Conservation (phyloP, 1,140 invertebrate species). For the Hylaeus anthracinus region DNA sequence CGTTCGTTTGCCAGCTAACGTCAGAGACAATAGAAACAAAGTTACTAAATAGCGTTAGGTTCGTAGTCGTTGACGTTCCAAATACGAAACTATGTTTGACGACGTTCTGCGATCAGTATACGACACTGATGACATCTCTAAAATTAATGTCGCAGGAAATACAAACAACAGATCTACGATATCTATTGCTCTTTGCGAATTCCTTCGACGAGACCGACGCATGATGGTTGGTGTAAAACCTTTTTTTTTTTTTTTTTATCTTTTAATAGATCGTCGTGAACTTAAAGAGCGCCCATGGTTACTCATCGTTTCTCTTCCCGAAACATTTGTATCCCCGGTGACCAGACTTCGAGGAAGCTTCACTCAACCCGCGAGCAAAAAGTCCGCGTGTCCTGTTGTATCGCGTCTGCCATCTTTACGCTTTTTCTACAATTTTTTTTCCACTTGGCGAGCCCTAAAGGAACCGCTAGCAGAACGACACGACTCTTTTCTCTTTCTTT, state of each 20-base stretch:
- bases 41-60: too few relatives aligned
- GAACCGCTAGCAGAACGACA: conserved; percentile 11
- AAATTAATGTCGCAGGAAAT: not conserved
- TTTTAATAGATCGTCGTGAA: not conserved
- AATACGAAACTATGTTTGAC: not conserved
- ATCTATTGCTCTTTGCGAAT: not conserved
- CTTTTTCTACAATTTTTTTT: not conserved
- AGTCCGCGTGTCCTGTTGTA: conserved; percentile 13
- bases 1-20: too few relatives aligned
- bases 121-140: too few relatives aligned
- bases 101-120: conserved; percentile 20
- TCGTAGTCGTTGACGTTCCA: too few relatives aligned
- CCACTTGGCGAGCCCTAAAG: not conserved
- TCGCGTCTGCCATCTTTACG: conserved; percentile 11
- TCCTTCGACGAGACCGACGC: too few relatives aligned
- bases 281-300: not conserved
- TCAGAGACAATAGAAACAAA: too few relatives aligned
- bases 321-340: conserved; percentile 13
- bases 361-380: conserved; percentile 25
- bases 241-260: not conserved
- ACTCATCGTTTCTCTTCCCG: not conserved
- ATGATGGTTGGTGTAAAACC: too few relatives aligned
- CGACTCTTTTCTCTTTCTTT: not conserved
- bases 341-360: conserved; percentile 31
- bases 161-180: not conserved